Conservation (phyloP, 2,888 invertebrate genomes). For the Incurvaria masculella region DNA sequence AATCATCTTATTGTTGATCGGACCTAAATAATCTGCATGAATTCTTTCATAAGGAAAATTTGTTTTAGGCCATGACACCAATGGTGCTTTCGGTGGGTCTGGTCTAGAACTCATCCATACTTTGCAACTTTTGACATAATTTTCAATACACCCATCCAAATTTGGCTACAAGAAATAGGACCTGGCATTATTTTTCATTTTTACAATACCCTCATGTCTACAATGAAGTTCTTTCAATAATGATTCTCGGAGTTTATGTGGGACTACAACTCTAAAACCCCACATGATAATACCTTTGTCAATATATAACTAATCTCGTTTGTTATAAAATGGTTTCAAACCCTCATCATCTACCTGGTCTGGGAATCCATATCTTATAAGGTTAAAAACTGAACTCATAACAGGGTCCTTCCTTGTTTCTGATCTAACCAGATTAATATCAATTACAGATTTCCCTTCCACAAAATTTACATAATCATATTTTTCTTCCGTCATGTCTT, state of each 20-base stretch:
- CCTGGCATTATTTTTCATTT: conserved; percentile 9
- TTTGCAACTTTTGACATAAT: conserved; percentile 5
- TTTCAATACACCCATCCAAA: conserved; percentile 7
- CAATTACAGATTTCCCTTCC: conserved; percentile 9
- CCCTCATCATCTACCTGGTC: neutral
- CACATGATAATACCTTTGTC: conserved; percentile 11
- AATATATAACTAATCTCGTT: conserved; percentile 9
- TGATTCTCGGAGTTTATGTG: neutral
- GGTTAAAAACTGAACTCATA: conserved; percentile 7
- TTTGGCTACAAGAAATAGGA: conserved; percentile 11
- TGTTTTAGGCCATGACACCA: neutral
- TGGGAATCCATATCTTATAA: conserved; percentile 6
- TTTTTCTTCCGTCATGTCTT: neutral
- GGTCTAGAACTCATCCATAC: neutral
- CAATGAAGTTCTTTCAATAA: neutral
- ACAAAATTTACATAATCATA: conserved; percentile 11
- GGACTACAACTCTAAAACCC: conserved; percentile 7
- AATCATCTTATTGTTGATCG: neutral
- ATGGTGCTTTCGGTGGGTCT: neutral
- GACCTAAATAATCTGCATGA: conserved; percentile 7
- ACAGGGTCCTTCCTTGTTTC: conserved; percentile 11
- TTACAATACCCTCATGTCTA: conserved; percentile 7
- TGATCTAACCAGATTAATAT: conserved; percentile 7
- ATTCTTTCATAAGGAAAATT: neutral
- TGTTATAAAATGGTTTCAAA: conserved; percentile 8